phyloP scores from a whole-genome alignment of 2,113 vertebrate species.

The Acanthochromis polyacanthus region DNA sequence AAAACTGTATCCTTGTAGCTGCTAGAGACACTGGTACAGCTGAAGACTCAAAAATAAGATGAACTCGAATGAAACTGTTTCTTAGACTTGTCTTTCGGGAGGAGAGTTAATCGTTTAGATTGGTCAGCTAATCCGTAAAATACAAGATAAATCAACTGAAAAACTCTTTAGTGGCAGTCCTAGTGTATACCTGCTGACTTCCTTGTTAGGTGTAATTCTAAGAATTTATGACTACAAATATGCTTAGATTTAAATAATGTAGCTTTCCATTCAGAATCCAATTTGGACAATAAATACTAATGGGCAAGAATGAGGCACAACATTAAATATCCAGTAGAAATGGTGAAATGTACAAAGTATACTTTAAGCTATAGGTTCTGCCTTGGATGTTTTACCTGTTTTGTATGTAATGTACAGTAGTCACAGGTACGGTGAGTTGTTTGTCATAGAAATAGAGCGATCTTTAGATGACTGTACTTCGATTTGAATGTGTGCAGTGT shows the following conservation, averaged over 20 bases:
- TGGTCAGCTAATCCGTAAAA: too few species aligned
- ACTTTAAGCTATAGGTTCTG: background rate
- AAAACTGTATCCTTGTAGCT: too few species aligned
- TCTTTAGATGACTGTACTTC: slow-evolving; percentile 24
- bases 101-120: too few species aligned
- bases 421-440: background rate
- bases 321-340: slow-evolving; percentile 23
- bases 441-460: background rate
- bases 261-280: slow-evolving; percentile 18
- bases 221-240: background rate
- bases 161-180: too few species aligned
- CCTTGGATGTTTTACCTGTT: slow-evolving; percentile 2
- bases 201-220: too few species aligned
- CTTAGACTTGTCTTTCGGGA: too few species aligned
- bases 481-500: slow-evolving; percentile 15
- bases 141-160: too few species aligned
- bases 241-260: slow-evolving; percentile 1
- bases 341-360: background rate
- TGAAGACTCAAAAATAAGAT: too few species aligned
- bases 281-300: slow-evolving; percentile 3
- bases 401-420: background rate
- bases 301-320: slow-evolving; percentile 33
- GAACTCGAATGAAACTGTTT: too few species aligned
- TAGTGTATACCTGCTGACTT: too few species aligned
- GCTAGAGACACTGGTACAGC: too few species aligned